Evolutionary conservation across 2,113 vertebrate genomes (phyloP), one percentile per base, ranked within the genome.

Genomic region (Furnarius figulus): DNA sequence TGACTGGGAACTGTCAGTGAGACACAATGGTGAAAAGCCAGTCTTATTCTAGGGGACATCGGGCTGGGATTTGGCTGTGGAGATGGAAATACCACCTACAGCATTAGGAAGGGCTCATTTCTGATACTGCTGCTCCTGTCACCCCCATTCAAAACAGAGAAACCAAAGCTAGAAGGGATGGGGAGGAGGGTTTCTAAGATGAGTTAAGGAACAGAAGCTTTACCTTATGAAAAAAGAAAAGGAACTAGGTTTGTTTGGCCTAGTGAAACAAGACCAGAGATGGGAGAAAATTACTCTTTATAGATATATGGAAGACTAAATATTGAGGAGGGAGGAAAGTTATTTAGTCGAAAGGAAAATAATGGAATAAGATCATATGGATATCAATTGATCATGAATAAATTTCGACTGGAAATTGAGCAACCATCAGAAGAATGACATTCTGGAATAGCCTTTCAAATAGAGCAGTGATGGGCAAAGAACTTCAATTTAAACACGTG

Each of bases 381-480:
- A 67, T 87, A 93, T 68, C 72, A 91, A 91, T 75, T 91, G 74
- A 70, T 56, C 58, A 89, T 87, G 92, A 95, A 94, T 94, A 95
- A 95, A 96, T 95, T 92, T 93, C 53, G 55, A 80, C 67, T 92
- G 67, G 72, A 93, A 93, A 92, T 0, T 83, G 55, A 28, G 33
- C 46, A 95, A 16, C 50, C 20, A 46, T 53, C 0, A 0, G 65
- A 96, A 92, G 50, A 94, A 74, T 92, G 79, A 79, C 55, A 73
- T 83, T 59, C 58, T 66, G 79, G 71, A 95, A 91, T 42, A 94
- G 82, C 72, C 59, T 95, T 94, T 95, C 88, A 95, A 94, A 88
- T 33, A 78, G 47, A 53, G 27, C 16, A 75, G 70, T 65, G 82
- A 89, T 82, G 79, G 67, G 67, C 40, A 88, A 84, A 93, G 53